Evolutionary conservation across 1,140 invertebrate genomes (phyloP), one percentile per base, ranked within the genome.

Genomic region (Gonatopus flavifemur): DNA sequence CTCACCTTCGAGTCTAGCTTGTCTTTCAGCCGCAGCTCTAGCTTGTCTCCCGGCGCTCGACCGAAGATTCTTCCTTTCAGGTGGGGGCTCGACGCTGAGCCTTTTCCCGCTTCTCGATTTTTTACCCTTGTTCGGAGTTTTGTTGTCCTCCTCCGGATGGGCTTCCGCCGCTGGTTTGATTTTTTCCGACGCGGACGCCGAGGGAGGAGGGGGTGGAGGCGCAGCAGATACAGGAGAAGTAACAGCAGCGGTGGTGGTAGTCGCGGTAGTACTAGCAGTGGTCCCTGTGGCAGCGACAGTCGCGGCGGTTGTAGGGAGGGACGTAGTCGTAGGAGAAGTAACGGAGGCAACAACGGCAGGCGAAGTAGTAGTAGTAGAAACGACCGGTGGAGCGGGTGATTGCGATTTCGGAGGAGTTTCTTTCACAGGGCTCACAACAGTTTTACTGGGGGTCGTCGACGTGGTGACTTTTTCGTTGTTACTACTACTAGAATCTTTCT

Each of bases 11-110:
- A 70, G 64, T 19, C 75, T 63, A 0, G 74, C 76, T 39, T 78
- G 76, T 24, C 76, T 48, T 43, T 78, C 74, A 0, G 77, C 77
- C 0, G 77, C 77, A 3, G 76, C 76, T 44, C 75, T 67, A 1
- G 76, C 76, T 46, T 78, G 76, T 52, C 76, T 62, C 2, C 78
- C 78, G 7, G 78, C 78, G 47, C 78, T 80, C 0, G 73, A 76
- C 4, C 78, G 73, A 20, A 80, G 53, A 57, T 78, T 77, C 25
- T 80, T 80, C 3, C 78, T 60, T 53, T 79, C 78, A 0, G 70
- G 60, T 0, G 74, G 76, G 1, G 76, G 77, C 22, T 78, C 76
- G n/a, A 66, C 56, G 16, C 51, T 71, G 5, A 69, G 12, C 16
- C 72, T 64, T 31, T 78, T 78, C 7, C 70, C 67, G 3, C 64